Conservation (phyloP, 2,888 invertebrate species). For the Alitta virens region DNA sequence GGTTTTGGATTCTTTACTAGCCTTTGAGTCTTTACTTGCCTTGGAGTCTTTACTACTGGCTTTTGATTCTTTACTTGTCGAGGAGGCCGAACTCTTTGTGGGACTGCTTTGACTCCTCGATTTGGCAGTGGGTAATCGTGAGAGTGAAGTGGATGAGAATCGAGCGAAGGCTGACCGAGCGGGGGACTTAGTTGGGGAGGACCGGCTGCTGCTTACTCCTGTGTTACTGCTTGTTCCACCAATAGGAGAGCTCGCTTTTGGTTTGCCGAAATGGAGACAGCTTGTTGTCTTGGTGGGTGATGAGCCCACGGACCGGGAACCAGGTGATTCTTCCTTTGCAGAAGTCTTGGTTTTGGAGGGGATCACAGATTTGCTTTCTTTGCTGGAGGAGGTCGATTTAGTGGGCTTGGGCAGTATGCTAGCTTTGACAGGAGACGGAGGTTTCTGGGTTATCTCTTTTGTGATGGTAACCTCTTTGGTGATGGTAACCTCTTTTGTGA, state of each 20-base stretch:
- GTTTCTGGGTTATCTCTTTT: background rate
- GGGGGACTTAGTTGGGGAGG: too few species aligned
- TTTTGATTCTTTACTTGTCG: constrained; percentile 17
- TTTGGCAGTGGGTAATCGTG: constrained; percentile 13
- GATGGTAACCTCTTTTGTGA: background rate
- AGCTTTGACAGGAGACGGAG: constrained; percentile 1
- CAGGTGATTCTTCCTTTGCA: background rate
- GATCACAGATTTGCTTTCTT: constrained; percentile 8
- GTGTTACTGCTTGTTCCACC: constrained; percentile 10
- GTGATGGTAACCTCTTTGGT: background rate
- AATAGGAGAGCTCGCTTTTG: constrained; percentile 3
- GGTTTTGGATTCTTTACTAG: constrained; percentile 16
- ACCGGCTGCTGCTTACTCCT: background rate
- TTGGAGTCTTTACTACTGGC: constrained; percentile 13
- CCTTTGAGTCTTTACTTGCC: constrained; percentile 5
- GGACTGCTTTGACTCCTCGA: constrained; percentile 4
- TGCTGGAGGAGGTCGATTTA: constrained; percentile 3
- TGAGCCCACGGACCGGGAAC: background rate
- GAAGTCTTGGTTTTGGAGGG: constrained; percentile 8
- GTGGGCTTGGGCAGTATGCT: constrained; percentile 18
- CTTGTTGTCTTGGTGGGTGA: background rate
- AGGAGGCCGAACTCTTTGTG: constrained; percentile 5
- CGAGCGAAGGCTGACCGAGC: background rate
- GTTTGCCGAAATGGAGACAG: background rate
- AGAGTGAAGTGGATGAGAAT: constrained; percentile 8